phyloP scores from a whole-genome alignment of 2,113 vertebrate genomes.

The Takifugu flavidus region DNA sequence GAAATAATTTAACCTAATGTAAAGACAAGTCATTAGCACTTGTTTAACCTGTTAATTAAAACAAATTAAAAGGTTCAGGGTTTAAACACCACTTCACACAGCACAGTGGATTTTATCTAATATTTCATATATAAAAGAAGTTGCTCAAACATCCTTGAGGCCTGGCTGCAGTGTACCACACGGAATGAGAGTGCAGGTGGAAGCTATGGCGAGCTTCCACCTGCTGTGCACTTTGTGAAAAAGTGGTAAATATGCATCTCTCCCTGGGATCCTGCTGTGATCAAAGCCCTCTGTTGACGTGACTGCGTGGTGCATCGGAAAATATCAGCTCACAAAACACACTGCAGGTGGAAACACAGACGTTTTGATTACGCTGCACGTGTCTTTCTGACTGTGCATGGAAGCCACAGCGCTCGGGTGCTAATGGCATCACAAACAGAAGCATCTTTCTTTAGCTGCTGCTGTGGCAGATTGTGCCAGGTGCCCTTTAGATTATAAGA shows the following conservation, averaged over 20 bases:
- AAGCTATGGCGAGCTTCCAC: not conserved
- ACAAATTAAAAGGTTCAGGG: no score
- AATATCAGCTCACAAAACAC: conserved; percentile 37
- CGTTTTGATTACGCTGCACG: conserved; percentile 48
- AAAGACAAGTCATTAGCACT: no score
- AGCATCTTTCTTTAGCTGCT: not conserved
- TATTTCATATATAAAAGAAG: no score
- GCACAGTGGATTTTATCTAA: no score
- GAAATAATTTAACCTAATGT: not conserved
- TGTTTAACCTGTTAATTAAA: no score
- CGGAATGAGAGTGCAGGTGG: not conserved
- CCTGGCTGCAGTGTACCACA: no score
- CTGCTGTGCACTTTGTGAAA: conserved; percentile 45
- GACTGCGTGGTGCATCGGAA: conserved; percentile 21
- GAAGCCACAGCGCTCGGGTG: conserved; percentile 11
- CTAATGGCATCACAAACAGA: not conserved
- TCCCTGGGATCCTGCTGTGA: conserved; percentile 46
- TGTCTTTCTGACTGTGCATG: not conserved
- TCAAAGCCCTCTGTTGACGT: conserved; percentile 53
- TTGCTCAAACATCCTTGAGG: no score
- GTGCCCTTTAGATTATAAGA: conserved; percentile 39
- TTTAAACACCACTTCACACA: no score
- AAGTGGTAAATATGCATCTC: conserved; percentile 55
- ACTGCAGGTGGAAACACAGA: conserved; percentile 30
- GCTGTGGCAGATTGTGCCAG: conserved; percentile 39